These are phyloP conservation scores for Callaeas wilsoni DNA, from an alignment of 2,113 vertebrate genomes.

Conservation along the genomic window DNA sequence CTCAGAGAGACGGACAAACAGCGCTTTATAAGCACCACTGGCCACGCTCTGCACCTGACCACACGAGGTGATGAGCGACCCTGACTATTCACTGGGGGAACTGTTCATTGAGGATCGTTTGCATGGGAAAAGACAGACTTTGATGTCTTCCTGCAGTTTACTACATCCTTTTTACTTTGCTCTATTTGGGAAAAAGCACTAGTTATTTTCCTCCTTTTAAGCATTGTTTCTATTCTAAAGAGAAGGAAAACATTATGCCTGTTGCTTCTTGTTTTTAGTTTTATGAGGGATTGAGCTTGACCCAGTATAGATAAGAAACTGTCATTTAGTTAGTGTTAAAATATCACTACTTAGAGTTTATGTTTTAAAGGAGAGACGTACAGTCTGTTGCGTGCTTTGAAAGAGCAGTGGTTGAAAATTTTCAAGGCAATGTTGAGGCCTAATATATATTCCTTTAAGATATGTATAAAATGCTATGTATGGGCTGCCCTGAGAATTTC, in stretches of 20 bases:
- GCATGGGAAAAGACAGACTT: constrained; percentile 25
- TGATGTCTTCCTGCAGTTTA: constrained; percentile 49
- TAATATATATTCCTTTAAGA: neutral
- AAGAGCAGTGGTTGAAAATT: neutral
- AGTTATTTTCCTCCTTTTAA: neutral
- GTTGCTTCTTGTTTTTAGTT: neutral
- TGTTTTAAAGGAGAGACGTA: neutral
- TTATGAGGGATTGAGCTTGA: neutral
- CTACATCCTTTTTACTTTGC: constrained; percentile 23
- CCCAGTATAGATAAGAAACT: neutral
- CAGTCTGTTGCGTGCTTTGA: neutral
- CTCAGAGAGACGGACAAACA: constrained; percentile 56
- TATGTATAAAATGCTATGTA: neutral
- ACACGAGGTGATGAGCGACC: neutral
- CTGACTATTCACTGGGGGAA: neutral
- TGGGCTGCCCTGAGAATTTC: neutral
- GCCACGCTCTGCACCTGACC: constrained; percentile 25
- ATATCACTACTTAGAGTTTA: neutral
- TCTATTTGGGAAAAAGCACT: neutral
- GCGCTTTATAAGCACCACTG: constrained; percentile 16
- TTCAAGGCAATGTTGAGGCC: neutral
- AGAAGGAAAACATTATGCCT: neutral
- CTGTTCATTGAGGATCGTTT: constrained; percentile 9
- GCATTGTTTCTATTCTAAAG: neutral
- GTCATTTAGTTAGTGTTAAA: neutral